These are phyloP conservation scores for Cyclophora albipunctata DNA, from an alignment of 2,888 invertebrate species.

Conservation along the genomic window DNA sequence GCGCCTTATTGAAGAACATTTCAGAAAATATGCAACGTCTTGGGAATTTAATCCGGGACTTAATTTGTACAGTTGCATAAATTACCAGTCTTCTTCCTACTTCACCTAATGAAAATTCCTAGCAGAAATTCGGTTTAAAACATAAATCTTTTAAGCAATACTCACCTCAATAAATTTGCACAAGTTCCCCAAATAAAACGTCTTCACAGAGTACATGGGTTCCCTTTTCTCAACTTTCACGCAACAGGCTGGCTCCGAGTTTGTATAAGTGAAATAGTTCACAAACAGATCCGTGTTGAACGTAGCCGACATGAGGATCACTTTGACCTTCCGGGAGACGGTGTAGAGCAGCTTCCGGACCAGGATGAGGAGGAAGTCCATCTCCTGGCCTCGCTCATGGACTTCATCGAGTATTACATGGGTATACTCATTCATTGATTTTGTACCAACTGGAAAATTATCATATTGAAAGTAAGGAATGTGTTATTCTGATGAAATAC, in stretches of 20 bases:
- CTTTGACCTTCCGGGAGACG: conserved; percentile 50
- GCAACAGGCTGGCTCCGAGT: conserved; percentile 32
- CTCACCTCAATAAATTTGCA: conserved; percentile 65
- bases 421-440: conserved; percentile 85
- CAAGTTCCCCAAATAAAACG: conserved; percentile 77
- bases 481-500: no score
- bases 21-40: no score
- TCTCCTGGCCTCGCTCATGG: conserved; percentile 93
- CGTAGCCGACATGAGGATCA: conserved; percentile 95
- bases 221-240: conserved; percentile 64
- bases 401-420: conserved; percentile 96
- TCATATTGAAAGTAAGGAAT: conserved; percentile 2
- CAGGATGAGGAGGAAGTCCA: conserved; percentile 91
- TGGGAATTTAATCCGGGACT: no score
- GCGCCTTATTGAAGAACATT: no score
- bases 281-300: conserved; percentile 84
- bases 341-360: conserved; percentile 84
- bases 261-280: conserved; percentile 71
- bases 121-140: no score
- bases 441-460: conserved; percentile 67
- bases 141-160: conserved; percentile 5
- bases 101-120: no score
- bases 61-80: no score
- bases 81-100: no score
- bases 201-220: conserved; percentile 72